Conservation (phyloP, 2,113 vertebrate genomes). For the Reinhardtius hippoglossoides region DNA sequence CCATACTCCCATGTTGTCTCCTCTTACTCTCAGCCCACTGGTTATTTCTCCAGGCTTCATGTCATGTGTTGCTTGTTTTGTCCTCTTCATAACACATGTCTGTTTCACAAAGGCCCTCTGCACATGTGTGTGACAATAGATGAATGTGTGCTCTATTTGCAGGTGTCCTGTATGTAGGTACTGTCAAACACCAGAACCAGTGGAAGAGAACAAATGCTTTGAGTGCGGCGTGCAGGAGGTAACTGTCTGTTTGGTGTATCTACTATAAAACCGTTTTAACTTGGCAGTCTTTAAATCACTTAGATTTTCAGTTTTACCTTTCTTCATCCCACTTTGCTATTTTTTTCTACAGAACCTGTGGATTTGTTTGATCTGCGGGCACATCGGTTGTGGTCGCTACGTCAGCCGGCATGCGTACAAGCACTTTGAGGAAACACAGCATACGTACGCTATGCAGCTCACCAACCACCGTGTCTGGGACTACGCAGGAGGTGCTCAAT, state of each 20-base stretch:
- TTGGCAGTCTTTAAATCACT: not conserved
- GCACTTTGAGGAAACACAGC: slow-evolving; percentile 98
- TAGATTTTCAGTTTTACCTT: not conserved
- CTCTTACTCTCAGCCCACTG: slow-evolving; percentile 27
- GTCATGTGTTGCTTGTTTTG: slow-evolving; percentile 41
- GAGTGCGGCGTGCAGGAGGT: slow-evolving; percentile 99
- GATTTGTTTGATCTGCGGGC: slow-evolving; percentile 98
- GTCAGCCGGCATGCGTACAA: slow-evolving; percentile 97
- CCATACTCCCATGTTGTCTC: not conserved
- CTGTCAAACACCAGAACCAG: slow-evolving; percentile 97
- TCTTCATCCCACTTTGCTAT: fast-evolving
- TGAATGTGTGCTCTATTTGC: slow-evolving; percentile 46
- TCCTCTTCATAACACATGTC: slow-evolving; percentile 17
- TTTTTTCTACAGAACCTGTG: slow-evolving; percentile 90
- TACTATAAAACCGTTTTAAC: not conserved
- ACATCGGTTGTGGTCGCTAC: slow-evolving; percentile 97
- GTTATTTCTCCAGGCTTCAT: slow-evolving; percentile 54
- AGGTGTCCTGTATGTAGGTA: slow-evolving; percentile 98
- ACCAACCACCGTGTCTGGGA: slow-evolving; percentile 99
- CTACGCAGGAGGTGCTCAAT: slow-evolving; percentile 91
- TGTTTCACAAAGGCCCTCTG: slow-evolving; percentile 24
- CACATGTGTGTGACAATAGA: slow-evolving; percentile 24
- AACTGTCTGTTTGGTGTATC: slow-evolving; percentile 43
- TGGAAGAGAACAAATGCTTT: slow-evolving; percentile 99
- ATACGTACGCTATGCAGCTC: slow-evolving; percentile 98